phyloP scores from a whole-genome alignment of 2,113 vertebrate genomes.

The Hipposideros armiger region DNA sequence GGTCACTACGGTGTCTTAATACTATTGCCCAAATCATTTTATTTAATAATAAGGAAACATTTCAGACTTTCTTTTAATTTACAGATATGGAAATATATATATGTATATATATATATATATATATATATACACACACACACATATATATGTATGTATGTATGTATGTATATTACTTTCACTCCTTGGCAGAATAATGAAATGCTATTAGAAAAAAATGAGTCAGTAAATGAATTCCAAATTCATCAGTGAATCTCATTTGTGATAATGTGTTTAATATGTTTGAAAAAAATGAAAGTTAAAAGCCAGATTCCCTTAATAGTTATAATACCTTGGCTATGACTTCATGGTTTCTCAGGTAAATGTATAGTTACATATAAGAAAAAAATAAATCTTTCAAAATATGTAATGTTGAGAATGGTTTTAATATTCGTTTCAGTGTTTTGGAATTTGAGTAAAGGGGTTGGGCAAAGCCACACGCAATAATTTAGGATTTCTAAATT shows the following conservation, averaged over 20 bases:
- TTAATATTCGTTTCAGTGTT: not conserved
- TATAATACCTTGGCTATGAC: not conserved
- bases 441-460: not conserved
- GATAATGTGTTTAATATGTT: not conserved
- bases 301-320: not conserved
- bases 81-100: not conserved
- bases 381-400: not conserved
- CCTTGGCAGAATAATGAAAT: not conserved
- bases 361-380: not conserved
- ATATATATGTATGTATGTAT: too few relatives aligned
- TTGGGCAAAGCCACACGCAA: not conserved
- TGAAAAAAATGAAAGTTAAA: not conserved
- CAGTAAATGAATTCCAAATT: not conserved
- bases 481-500: not conserved
- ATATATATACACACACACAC: too few relatives aligned
- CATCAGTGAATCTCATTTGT: not conserved
- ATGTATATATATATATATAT: too few relatives aligned
- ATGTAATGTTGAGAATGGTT: not conserved
- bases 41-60: not conserved
- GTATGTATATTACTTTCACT: not conserved
- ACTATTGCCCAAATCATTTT: not conserved
- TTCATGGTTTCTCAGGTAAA: not conserved
- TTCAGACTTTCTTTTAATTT: not conserved
- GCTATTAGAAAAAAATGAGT: not conserved
- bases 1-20: not conserved